Base-by-base conservation (phyloP, 2,888 invertebrate genomes). In the Rhogogaster chlorosoma region DNA sequence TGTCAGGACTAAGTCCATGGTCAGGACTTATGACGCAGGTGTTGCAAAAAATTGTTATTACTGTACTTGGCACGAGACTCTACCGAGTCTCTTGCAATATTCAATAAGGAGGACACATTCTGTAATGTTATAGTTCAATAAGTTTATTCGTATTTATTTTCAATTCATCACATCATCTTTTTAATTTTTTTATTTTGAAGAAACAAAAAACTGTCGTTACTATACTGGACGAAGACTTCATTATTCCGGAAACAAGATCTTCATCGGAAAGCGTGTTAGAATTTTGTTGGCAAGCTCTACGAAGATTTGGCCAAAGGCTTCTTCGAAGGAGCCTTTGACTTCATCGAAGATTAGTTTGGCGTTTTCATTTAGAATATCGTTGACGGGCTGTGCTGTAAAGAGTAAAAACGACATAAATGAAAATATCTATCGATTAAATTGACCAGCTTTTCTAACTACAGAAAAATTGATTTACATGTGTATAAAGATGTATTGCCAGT, bases 261-360 rank as follows among this genome's bases (percentile, higher is more conserved):
- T 94, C 91, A 96, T 94, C 1, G 97, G 96, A 26, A 97, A 95
- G 88, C 95, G 95, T 86, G 95, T 95, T 89, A 97, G 96, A 87
- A 97, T 94, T 88, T 95, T 94, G 89, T 96, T 96, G 0, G 95
- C 95, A 18, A 96, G 94, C 75, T 96, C 95, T 61, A 95, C 94
- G 92, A 97, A 97, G 0, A 96, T 95, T 0, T 95, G 90, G 71
- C 96, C 96, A 85, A 97, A 95, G 12, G 96, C 95, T 85, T 95
- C 95, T 88, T 97, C 96, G 91, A 96, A 97, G 0, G 96, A 95
- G 0, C 94, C 94, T 90, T 96, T 96, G 45, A 97, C 92, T 89
- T 96, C 96, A 88, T 95, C 95, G 92, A 96, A 96, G 1, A 96
- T 95, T 0, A 95, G 92, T 36, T 96, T 95, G 77, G 96, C 95